Percentiles rank a stretch among this genome's conserved stretches.
phyloP scores from a whole-genome alignment of 2,888 invertebrate genomes.

The Callinectes sapidus region DNA sequence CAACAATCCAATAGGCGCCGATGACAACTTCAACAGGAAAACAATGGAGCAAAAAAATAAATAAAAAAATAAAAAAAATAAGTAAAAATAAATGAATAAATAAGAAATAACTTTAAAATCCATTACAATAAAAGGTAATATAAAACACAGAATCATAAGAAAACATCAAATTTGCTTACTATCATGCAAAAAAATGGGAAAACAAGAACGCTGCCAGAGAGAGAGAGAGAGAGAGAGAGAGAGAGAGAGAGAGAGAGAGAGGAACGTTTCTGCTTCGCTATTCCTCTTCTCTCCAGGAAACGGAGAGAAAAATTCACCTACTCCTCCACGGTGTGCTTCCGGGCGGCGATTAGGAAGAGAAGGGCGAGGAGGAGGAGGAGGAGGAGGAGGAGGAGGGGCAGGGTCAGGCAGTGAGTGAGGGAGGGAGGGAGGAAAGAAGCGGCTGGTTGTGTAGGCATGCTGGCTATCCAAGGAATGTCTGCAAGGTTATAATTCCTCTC shows the following conservation, averaged over 20 bases:
- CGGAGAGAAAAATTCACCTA: conserved; percentile 11
- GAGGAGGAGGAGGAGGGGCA: neutral
- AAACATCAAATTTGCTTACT: no score
- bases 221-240: neutral
- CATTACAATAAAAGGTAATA: neutral
- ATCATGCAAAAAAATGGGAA: no score
- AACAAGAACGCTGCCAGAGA: no score
- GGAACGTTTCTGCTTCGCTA: neutral
- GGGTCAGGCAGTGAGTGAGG: neutral
- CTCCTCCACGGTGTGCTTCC: conserved; percentile 13
- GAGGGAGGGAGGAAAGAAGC: conserved; percentile 9
- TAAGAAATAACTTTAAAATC: neutral
- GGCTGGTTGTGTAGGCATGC: neutral
- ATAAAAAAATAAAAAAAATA: neutral
- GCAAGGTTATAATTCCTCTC: conserved; percentile 22
- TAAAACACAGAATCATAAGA: neutral
- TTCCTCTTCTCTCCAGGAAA: conserved; percentile 34
- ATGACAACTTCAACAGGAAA: neutral
- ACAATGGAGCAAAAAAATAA: no score
- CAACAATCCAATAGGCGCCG: neutral
- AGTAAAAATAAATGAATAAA: neutral
- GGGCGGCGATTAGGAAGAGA: conserved; percentile 17
- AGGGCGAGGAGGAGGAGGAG: neutral
- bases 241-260: neutral
- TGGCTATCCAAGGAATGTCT: neutral